Conservation (phyloP, 1,140 invertebrate species). For the Ridgeia piscesae region DNA sequence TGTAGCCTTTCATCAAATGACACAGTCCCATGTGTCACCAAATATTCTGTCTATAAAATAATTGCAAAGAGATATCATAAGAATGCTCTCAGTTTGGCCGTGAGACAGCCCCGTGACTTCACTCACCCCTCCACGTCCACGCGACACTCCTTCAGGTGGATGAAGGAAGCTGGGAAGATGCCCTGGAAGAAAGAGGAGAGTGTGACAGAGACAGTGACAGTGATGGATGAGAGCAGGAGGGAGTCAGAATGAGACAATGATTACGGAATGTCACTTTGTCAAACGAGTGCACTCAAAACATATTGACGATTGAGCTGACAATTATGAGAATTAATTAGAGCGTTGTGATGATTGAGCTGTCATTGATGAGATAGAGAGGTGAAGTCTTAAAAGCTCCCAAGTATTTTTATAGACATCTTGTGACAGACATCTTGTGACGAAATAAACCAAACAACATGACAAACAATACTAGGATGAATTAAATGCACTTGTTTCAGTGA, state of each 20-base stretch:
- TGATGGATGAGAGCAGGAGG: neutral
- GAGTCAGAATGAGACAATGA: neutral
- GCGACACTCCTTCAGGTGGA: slow-evolving; percentile 76
- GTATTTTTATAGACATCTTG: no score
- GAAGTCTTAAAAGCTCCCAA: neutral
- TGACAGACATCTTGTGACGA: no score
- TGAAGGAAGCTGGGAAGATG: slow-evolving; percentile 79
- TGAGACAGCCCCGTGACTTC: neutral
- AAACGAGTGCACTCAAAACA: no score
- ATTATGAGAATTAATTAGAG: no score
- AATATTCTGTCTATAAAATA: neutral
- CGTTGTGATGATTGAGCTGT: neutral
- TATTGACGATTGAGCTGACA: neutral
- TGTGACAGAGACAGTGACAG: neutral
- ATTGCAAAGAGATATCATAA: neutral
- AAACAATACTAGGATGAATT: no score
- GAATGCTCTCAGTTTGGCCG: neutral
- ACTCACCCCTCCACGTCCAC: slow-evolving; percentile 71
- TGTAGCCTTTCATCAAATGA: neutral
- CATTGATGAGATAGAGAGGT: neutral
- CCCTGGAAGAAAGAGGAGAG: slow-evolving; percentile 61
- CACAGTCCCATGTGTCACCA: neutral
- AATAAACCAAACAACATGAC: no score
- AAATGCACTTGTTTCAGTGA: no score
- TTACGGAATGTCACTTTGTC: neutral